phyloP scores from a whole-genome alignment of 2,113 vertebrate species.

The Coracopsis vasa region DNA sequence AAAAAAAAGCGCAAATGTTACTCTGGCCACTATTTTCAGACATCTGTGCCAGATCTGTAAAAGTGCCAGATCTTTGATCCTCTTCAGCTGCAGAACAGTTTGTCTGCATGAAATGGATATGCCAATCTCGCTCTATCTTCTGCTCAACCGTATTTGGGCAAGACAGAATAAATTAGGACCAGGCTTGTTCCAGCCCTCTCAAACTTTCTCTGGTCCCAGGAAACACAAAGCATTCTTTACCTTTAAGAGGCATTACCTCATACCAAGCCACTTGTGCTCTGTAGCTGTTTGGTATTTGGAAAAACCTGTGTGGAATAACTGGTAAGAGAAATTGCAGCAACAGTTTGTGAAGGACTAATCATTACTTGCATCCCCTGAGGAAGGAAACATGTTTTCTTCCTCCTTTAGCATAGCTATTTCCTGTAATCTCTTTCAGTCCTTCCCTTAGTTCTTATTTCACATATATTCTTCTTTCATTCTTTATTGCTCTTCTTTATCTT shows the following conservation, averaged over 20 bases:
- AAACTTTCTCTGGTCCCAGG: neutral
- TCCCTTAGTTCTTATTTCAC: neutral
- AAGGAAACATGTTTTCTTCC: neutral
- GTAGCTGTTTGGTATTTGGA: neutral
- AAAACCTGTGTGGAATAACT: neutral
- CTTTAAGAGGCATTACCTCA: neutral
- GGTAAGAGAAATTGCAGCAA: neutral
- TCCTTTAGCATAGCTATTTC: neutral
- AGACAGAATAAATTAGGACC: neutral
- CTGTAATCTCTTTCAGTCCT: neutral
- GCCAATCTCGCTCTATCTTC: neutral
- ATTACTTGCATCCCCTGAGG: neutral
- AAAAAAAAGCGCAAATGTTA: neutral
- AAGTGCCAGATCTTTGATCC: neutral
- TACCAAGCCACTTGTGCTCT: neutral
- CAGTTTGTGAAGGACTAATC: neutral
- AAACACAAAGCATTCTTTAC: neutral
- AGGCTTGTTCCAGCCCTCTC: neutral
- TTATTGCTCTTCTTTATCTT: neutral
- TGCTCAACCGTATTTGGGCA: neutral
- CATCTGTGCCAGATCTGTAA: neutral
- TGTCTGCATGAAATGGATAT: neutral
- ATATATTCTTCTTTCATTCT: neutral
- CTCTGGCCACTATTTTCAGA: neutral
- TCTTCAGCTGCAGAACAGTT: neutral